Evolutionary conservation across 2,113 vertebrate genomes (phyloP).

Genomic region (Myrmecophaga tridactyla): DNA sequence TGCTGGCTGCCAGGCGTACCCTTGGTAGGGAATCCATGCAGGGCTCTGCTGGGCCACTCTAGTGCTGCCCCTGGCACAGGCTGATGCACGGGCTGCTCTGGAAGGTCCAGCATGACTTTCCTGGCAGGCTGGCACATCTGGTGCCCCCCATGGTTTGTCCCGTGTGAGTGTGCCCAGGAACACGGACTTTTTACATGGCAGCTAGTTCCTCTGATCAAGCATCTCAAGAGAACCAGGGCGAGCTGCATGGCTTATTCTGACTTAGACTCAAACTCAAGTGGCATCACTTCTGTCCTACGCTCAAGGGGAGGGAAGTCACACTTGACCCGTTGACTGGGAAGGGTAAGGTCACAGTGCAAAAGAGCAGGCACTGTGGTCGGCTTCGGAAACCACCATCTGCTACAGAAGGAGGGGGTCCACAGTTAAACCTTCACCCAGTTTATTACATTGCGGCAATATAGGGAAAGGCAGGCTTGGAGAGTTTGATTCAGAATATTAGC

Average conservation of each 20-base stretch:
- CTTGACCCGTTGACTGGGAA: background rate
- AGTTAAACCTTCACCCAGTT: background rate
- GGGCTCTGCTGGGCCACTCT: background rate
- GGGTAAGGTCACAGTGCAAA: background rate
- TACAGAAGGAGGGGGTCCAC: fast-evolving
- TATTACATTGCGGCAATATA: background rate
- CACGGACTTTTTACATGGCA: background rate
- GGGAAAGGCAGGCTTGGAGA: background rate
- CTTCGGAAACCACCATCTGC: background rate
- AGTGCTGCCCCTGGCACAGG: background rate
- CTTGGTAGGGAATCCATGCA: fast-evolving
- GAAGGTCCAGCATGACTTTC: background rate
- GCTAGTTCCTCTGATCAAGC: background rate
- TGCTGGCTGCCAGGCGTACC: background rate
- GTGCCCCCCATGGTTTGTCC: background rate
- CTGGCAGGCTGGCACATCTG: background rate
- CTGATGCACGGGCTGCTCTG: background rate
- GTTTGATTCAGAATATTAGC: background rate
- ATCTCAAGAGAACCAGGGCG: background rate
- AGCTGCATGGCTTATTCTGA: background rate
- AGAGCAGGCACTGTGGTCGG: background rate
- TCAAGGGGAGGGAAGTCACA: background rate
- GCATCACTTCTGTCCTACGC: background rate
- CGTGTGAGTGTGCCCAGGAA: background rate
- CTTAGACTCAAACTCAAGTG: background rate